phyloP scores from a whole-genome alignment of 2,797 vertebrate species.

The Pogoniulus pusillus region DNA sequence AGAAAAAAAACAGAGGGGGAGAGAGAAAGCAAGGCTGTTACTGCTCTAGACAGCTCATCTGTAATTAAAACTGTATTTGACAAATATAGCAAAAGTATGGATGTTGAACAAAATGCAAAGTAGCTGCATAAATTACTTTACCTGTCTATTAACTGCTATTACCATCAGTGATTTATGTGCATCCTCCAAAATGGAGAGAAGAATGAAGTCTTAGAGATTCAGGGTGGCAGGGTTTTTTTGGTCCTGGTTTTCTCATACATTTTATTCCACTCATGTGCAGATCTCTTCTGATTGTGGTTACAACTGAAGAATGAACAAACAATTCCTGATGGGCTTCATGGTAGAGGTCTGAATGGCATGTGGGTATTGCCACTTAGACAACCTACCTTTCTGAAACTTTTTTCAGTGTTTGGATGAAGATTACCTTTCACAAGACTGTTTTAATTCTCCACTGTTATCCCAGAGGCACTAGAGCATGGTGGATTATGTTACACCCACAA shows the following conservation, averaged over 20 bases:
- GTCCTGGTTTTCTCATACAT: not conserved
- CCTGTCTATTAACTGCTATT: not conserved
- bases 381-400: not conserved
- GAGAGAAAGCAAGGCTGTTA: not conserved
- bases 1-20: not conserved
- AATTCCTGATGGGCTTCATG: not conserved
- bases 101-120: slow-evolving; percentile 15
- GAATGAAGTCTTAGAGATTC: not conserved
- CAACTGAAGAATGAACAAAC: not conserved
- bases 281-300: not conserved
- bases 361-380: not conserved
- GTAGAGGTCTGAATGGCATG: not conserved
- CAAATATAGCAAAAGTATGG: not conserved
- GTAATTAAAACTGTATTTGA: slow-evolving; percentile 39
- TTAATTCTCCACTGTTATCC: not conserved
- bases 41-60: not conserved
- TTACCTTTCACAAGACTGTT: not conserved
- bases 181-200: not conserved
- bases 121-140: not conserved
- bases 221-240: not conserved
- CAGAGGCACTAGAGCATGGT: no score
- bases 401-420: not conserved
- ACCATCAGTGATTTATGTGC: not conserved
- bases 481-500: no score
- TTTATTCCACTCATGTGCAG: not conserved